Evolutionary conservation across 2,888 invertebrate species (phyloP).

Genomic region (Polymixis lichenea): DNA sequence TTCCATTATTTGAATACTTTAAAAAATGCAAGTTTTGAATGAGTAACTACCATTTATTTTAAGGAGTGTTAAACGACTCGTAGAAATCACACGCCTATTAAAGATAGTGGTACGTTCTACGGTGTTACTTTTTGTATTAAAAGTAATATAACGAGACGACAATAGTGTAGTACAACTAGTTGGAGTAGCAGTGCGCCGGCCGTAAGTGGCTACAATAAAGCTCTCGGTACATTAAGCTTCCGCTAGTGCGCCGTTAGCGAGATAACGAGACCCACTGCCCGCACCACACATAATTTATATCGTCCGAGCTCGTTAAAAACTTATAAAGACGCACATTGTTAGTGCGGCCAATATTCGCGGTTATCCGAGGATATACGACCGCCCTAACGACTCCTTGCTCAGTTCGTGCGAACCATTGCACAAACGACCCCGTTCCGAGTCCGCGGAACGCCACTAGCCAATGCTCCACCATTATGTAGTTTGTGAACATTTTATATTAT

Average conservation of each 20-base stretch:
- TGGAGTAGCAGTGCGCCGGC: conserved; percentile 73
- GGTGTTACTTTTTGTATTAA: conserved; percentile 47
- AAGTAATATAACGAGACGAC: conserved; percentile 66
- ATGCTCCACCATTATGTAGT: conserved; percentile 65
- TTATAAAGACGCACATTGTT: conserved; percentile 91
- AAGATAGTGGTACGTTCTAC: no score
- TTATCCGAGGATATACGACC: conserved; percentile 85
- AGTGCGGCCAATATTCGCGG: conserved; percentile 89
- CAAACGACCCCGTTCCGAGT: conserved; percentile 76
- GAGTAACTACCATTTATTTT: neutral
- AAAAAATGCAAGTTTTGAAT: neutral
- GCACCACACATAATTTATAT: conserved; percentile 90
- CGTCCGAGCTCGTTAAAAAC: conserved; percentile 91
- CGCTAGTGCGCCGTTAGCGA: conserved; percentile 89
- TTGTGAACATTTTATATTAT: conserved; percentile 60
- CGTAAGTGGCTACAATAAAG: conserved; percentile 90
- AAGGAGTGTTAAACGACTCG: neutral
- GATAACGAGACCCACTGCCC: conserved; percentile 90
- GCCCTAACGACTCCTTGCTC: conserved; percentile 84
- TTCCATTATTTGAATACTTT: neutral
- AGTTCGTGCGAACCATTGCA: conserved; percentile 75
- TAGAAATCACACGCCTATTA: neutral
- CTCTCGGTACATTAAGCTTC: conserved; percentile 90
- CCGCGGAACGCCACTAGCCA: conserved; percentile 70
- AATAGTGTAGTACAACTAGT: conserved; percentile 70